Evolutionary conservation across 2,113 vertebrate genomes (phyloP).

Genomic region (Paraplagusia blochii): DNA sequence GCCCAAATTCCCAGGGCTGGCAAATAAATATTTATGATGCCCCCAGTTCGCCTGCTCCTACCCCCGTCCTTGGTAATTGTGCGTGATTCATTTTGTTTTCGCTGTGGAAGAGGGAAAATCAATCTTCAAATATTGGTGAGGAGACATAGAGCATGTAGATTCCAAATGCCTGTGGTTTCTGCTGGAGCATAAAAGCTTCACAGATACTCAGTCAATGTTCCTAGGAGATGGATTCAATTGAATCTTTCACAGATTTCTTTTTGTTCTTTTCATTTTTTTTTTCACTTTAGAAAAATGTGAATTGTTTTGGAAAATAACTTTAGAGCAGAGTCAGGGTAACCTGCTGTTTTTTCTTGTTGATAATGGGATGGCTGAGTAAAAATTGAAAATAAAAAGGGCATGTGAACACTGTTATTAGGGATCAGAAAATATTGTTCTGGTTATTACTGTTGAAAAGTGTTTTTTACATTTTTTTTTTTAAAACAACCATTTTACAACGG

Average conservation of each 20-base stretch:
- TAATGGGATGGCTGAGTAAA: too few relatives aligned
- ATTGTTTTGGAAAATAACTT: slow-evolving; percentile 21
- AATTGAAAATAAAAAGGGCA: too few relatives aligned
- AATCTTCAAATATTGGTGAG: slow-evolving; percentile 69
- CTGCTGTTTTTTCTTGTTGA: neutral
- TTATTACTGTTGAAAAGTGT: too few relatives aligned
- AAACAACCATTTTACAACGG: too few relatives aligned
- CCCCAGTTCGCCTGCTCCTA: slow-evolving; percentile 57
- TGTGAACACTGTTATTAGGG: too few relatives aligned
- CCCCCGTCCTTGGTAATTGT: slow-evolving; percentile 73
- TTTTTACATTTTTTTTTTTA: too few relatives aligned
- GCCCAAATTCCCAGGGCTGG: slow-evolving; percentile 68
- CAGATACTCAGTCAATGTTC: slow-evolving; percentile 39
- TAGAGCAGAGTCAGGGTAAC: slow-evolving; percentile 1
- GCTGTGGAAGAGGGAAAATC: slow-evolving; percentile 69
- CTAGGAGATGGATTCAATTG: slow-evolving; percentile 36
- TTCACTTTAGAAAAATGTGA: slow-evolving; percentile 17
- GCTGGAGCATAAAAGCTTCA: slow-evolving; percentile 43
- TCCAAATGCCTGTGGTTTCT: slow-evolving; percentile 45
- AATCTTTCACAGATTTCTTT: slow-evolving; percentile 33
- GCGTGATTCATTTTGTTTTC: slow-evolving; percentile 75
- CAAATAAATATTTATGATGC: slow-evolving; percentile 81
- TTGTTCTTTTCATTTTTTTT: slow-evolving; percentile 2
- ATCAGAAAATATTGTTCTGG: too few relatives aligned
- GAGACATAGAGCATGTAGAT: slow-evolving; percentile 63